Percentiles rank a stretch among this genome's conserved stretches.
phyloP scores from a whole-genome alignment of 2,797 vertebrate species.

The Aulostomus chinensis region DNA sequence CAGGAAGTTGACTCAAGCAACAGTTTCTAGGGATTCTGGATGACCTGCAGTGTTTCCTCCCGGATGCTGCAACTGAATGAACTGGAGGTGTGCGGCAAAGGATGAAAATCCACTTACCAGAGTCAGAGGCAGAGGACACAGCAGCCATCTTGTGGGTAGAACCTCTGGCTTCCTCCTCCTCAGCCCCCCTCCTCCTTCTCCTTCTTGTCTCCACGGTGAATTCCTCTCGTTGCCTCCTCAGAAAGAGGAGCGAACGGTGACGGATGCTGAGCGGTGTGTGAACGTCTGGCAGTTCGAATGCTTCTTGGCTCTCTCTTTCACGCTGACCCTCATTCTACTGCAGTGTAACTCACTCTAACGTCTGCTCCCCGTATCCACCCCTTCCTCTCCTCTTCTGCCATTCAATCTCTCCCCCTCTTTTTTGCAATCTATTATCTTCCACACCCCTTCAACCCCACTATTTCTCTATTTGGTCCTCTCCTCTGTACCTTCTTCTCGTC shows the following conservation, averaged over 20 bases:
- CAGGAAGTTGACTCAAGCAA: constrained; percentile 56
- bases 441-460: constrained; percentile 21
- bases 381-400: constrained; percentile 41
- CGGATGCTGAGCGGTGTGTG: constrained; percentile 29
- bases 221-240: constrained; percentile 52
- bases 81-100: constrained; percentile 26
- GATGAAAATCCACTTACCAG: constrained; percentile 70
- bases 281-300: constrained; percentile 51
- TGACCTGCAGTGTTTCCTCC: background rate
- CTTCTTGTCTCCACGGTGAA: constrained; percentile 73
- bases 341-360: constrained; percentile 50
- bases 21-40: constrained; percentile 33
- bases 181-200: constrained; percentile 69
- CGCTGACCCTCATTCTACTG: constrained; percentile 69
- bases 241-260: constrained; percentile 32
- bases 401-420: constrained; percentile 37
- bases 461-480: constrained; percentile 22
- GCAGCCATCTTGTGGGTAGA: constrained; percentile 83
- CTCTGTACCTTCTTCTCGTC: constrained; percentile 7
- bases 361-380: constrained; percentile 29
- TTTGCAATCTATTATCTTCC: constrained; percentile 35
- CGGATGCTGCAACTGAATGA: constrained; percentile 9
- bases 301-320: constrained; percentile 52
- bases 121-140: constrained; percentile 77
- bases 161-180: constrained; percentile 78